Conservation (phyloP, 2,797 vertebrate species). For the Sebastiscus tertius region DNA sequence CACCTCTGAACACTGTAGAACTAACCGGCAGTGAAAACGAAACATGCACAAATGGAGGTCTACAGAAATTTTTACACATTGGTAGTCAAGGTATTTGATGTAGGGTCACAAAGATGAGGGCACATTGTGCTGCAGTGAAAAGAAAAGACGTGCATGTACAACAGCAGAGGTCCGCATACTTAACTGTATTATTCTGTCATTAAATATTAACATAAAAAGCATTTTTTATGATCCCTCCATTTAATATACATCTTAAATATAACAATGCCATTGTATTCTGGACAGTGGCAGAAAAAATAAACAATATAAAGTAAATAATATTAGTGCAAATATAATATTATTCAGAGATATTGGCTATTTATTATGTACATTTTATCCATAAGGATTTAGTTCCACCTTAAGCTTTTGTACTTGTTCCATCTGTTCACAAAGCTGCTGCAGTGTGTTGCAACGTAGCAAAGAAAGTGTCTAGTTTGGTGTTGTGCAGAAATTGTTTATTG, state of each 20-base stretch:
- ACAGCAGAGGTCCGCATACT: background rate
- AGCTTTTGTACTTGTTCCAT: conserved; percentile 7
- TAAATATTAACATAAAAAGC: background rate
- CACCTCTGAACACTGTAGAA: conserved; percentile 24
- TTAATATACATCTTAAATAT: background rate
- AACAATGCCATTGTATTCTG: background rate
- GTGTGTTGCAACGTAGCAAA: background rate
- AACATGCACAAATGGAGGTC: background rate
- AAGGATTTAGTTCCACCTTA: background rate
- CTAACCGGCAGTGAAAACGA: conserved; percentile 11
- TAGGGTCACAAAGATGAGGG: background rate
- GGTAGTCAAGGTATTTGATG: background rate
- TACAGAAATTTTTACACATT: background rate
- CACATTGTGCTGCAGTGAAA: background rate
- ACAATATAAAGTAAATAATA: background rate
- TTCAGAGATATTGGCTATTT: background rate
- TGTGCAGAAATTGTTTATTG: conserved; percentile 57
- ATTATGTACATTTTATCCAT: background rate
- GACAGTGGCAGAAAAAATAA: background rate
- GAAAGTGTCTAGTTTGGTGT: conserved; percentile 10
- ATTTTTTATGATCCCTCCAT: background rate
- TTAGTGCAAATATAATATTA: background rate
- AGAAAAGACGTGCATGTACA: background rate
- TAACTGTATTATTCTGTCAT: background rate
- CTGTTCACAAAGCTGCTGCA: background rate